These are phyloP conservation scores for Calliscelio sp. DNA, from an alignment of 2,888 invertebrate genomes.

Conservation along the genomic window DNA sequence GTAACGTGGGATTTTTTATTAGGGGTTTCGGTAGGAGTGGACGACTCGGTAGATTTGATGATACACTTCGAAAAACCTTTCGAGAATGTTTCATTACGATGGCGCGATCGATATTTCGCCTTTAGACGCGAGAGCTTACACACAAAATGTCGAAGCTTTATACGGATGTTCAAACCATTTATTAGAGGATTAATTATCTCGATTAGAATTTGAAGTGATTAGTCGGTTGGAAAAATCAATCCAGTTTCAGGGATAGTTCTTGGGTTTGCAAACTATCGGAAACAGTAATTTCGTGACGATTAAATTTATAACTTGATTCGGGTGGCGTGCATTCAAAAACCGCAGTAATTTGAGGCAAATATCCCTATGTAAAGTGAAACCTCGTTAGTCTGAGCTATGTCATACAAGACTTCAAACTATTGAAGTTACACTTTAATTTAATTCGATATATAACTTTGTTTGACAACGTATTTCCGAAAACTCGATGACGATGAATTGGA, in stretches of 20 bases:
- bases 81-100: conserved; percentile 41
- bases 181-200: too few species aligned
- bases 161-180: too few species aligned
- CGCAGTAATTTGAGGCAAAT: conserved; percentile 41
- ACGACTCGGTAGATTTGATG: conserved; percentile 61
- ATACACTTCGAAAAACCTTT: conserved; percentile 56
- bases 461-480: not conserved
- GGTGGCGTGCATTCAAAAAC: conserved; percentile 32
- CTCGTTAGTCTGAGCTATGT: conserved; percentile 36
- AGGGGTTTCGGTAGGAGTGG: conserved; percentile 68
- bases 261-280: conserved; percentile 17
- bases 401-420: conserved; percentile 30
- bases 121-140: too few species aligned
- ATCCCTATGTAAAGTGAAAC: conserved; percentile 24
- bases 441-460: conserved; percentile 19
- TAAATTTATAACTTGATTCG: conserved; percentile 35
- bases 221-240: too few species aligned
- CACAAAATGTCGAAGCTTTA: too few species aligned
- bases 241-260: not conserved
- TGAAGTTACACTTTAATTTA: conserved; percentile 23
- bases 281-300: conserved; percentile 29
- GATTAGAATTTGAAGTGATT: too few species aligned
- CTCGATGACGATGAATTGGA: not conserved
- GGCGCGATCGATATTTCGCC: too few species aligned
- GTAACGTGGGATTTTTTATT: conserved; percentile 69